phyloP scores from a whole-genome alignment of 2,888 invertebrate genomes.

The Drosophila subsilvestris region DNA sequence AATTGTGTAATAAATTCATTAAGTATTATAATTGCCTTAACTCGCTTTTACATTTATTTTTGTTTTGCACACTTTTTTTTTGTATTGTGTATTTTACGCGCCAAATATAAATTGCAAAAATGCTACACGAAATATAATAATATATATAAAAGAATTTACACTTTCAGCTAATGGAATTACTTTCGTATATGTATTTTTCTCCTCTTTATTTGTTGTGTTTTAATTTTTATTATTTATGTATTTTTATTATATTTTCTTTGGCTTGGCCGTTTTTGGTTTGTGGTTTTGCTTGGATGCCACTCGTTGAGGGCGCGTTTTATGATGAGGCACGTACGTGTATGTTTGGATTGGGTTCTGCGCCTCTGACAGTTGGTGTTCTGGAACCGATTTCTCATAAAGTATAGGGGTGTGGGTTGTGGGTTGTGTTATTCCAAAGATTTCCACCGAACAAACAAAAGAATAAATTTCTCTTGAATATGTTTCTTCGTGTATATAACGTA shows the following conservation, averaged over 20 bases:
- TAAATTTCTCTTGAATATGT: background rate
- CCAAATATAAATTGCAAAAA: conserved; percentile 48
- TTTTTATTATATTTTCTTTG: conserved; percentile 40
- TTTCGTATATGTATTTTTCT: conserved; percentile 53
- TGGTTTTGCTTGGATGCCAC: conserved; percentile 67
- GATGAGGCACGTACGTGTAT: conserved; percentile 72
- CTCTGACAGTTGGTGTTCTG: conserved; percentile 27
- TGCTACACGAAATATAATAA: conserved; percentile 27
- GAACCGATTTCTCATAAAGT: conserved; percentile 6
- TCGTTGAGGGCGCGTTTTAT: conserved; percentile 75
- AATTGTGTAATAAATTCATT: conserved; percentile 78
- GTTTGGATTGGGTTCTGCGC: conserved; percentile 33
- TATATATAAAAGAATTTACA: conserved; percentile 49
- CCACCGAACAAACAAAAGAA: background rate
- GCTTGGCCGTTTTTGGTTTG: conserved; percentile 61
- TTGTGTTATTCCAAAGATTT: background rate
- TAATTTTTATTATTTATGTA: background rate
- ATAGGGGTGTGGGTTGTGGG: conserved; percentile 2
- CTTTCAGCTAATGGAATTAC: conserved; percentile 20
- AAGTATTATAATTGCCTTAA: conserved; percentile 72
- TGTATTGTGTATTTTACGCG: conserved; percentile 39
- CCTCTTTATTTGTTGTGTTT: conserved; percentile 29
- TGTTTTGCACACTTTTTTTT: conserved; percentile 34
- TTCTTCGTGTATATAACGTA: conserved; percentile 5
- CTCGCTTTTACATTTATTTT: conserved; percentile 53